Percentiles rank a stretch among this genome's conserved stretches.
Evolutionary conservation across 1,140 invertebrate species (phyloP).

Genomic region (Leptinotarsa lineolata): DNA sequence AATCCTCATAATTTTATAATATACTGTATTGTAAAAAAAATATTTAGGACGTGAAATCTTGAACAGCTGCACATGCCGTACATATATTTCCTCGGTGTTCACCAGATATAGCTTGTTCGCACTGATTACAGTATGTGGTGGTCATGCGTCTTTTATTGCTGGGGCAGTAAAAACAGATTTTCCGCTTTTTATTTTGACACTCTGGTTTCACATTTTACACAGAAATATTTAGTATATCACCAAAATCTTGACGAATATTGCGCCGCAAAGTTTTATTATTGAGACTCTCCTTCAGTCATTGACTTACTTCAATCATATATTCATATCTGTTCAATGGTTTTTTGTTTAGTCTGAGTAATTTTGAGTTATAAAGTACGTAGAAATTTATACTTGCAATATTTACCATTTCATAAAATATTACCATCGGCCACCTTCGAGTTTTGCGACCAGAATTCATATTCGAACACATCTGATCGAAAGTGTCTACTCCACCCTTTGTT

Average conservation of each 20-base stretch:
- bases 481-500: conserved; percentile 59
- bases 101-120: too few species aligned
- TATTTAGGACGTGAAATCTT: too few species aligned
- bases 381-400: conserved; percentile 47
- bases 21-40: too few species aligned
- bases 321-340: background rate
- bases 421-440: conserved; percentile 32
- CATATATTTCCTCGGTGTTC: too few species aligned
- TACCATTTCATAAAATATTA: conserved; percentile 40
- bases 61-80: too few species aligned
- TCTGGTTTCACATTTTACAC: too few species aligned
- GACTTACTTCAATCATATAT: background rate
- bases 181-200: background rate
- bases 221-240: too few species aligned
- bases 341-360: conserved; percentile 8
- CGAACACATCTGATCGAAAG: conserved; percentile 56
- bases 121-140: too few species aligned
- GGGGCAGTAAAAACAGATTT: background rate
- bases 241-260: too few species aligned
- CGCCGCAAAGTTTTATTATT: too few species aligned
- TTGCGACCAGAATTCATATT: conserved; percentile 44
- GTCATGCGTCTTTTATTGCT: background rate
- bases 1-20: too few species aligned
- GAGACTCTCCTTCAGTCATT: too few species aligned
- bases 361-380: conserved; percentile 24